phyloP scores from a whole-genome alignment of 2,888 invertebrate species.

The Lasioglossum oenotherae region DNA sequence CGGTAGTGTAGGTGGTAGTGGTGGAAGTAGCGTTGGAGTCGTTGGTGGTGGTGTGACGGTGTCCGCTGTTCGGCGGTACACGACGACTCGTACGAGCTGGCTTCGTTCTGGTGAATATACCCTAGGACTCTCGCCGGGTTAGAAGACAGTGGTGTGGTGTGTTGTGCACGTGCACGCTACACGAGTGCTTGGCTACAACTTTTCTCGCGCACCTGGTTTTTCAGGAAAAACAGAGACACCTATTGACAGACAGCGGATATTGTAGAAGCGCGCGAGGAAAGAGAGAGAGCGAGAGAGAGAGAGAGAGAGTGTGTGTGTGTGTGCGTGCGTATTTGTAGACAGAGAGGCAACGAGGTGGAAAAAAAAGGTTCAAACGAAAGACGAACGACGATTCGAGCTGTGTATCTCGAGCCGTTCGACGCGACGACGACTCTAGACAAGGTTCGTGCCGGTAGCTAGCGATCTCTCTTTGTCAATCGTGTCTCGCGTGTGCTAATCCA shows the following conservation, averaged over 20 bases:
- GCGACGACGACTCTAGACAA: background rate
- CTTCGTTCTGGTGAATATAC: background rate
- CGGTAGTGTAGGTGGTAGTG: background rate
- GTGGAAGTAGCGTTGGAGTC: background rate
- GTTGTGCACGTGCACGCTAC: background rate
- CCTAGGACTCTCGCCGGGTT: conserved; percentile 1
- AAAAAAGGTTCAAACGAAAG: background rate
- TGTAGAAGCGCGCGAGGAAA: background rate
- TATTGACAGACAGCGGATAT: background rate
- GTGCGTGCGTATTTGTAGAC: background rate
- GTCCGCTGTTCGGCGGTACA: conserved; percentile 32
- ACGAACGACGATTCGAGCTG: background rate
- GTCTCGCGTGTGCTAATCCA: conserved; percentile 11
- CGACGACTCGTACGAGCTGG: conserved; percentile 59
- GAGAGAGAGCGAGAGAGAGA: background rate
- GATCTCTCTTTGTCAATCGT: background rate
- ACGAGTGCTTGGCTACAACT: background rate
- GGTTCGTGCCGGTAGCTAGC: background rate
- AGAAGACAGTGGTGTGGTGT: background rate
- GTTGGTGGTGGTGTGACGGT: conserved; percentile 2
- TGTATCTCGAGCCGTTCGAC: background rate
- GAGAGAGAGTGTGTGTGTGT: too few relatives aligned
- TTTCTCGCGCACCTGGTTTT: background rate
- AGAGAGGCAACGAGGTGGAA: background rate
- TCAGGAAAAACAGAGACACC: background rate